These are phyloP conservation scores for Aphis gossypii DNA, from an alignment of 1,140 invertebrate species.

Conservation along the genomic window DNA sequence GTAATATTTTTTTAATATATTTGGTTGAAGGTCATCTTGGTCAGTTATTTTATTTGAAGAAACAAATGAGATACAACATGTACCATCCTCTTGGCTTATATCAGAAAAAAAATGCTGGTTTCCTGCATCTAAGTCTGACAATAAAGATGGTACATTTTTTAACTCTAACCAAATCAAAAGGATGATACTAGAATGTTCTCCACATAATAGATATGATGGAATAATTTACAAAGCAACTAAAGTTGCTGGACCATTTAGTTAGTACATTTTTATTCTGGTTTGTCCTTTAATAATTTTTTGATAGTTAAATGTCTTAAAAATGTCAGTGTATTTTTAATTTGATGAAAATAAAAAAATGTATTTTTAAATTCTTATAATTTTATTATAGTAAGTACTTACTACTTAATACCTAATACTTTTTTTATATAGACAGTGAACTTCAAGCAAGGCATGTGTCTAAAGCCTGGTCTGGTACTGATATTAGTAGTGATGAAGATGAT, in stretches of 20 bases:
- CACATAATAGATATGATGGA: background rate
- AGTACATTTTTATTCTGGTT: background rate
- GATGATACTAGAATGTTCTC: background rate
- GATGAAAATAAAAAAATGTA: too few species aligned
- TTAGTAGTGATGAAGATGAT: background rate
- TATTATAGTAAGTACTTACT: too few species aligned
- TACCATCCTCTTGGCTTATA: background rate
- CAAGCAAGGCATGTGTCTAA: background rate
- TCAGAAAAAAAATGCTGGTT: background rate
- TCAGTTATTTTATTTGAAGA: background rate
- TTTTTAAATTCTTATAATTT: too few species aligned
- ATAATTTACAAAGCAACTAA: background rate
- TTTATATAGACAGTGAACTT: background rate
- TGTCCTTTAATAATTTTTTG: too few species aligned
- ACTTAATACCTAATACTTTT: background rate
- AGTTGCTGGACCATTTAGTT: background rate
- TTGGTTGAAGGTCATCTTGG: background rate
- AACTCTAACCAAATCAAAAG: background rate
- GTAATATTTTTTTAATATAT: background rate
- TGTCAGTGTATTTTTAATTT: too few species aligned
- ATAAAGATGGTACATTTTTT: background rate
- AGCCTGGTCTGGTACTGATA: background rate
- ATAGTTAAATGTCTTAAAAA: background rate
- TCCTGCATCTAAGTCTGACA: background rate
- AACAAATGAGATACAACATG: constrained; percentile 13